Base-by-base conservation (phyloP, 2,888 invertebrate species). In the Caenorhabditis angaria region DNA sequence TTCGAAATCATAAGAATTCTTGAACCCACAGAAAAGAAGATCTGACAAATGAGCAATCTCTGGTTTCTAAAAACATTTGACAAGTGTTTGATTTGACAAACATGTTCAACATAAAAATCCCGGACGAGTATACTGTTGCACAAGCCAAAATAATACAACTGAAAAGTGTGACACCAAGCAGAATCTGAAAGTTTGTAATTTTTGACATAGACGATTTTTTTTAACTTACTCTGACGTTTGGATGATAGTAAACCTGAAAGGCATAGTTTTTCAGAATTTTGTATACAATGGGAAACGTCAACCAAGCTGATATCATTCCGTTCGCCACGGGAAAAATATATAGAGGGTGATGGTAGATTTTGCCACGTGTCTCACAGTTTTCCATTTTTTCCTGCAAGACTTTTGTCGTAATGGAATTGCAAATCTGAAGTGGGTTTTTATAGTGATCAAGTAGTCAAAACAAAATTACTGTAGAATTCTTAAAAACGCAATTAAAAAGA, bases 191-290 rank as follows among this genome's bases (percentile, higher is more conserved):
- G 22, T 10, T 4, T 6, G n/a, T 5, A 48, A 48, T 32, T 32
- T 32, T 32, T 10, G 10, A 32, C 6, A 32, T 32, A 32, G 22
- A 27, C 24, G 22, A 22, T 24, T 14, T 12, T 35, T 20, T 32
- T 32, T 32, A 10, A 65, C 62, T 60, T 27, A 70, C 70, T 56
- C 59, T 60, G 0, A 66, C 41, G 54, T 70, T 70, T 35, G 66
- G 62, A 53, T 70, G 70, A 57, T 66, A 70, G 24, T 70, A 70
- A 12, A 70, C 63, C 24, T 61, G 63, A 56, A 66, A 66, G 0
- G 62, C 66, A 29, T 63, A 66, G 27, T 66, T 70, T 32, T 66
- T 70, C 22, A 62, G 22, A 56, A 70, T 60, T 14, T 66, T 28
- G 22, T 58, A 35, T 18, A 70, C 24, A 35, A 66, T 27, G 5